phyloP scores from a whole-genome alignment of 2,113 vertebrate genomes.

The Pampusana beccarii region DNA sequence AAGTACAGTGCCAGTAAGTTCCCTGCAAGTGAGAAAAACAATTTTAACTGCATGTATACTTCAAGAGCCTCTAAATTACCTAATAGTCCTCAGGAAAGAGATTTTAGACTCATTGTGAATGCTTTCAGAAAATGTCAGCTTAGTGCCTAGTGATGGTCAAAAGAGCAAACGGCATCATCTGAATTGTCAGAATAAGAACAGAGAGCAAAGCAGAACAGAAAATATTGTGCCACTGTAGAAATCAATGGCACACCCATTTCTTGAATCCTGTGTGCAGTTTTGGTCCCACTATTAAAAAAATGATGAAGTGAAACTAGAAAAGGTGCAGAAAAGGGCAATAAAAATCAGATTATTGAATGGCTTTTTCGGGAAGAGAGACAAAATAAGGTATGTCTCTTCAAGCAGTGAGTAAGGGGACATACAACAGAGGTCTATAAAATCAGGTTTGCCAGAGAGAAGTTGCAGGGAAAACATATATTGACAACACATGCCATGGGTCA shows the following conservation, averaged over 20 bases:
- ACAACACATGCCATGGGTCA: not conserved
- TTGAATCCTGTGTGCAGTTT: not conserved
- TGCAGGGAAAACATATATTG: not conserved
- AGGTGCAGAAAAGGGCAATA: not conserved
- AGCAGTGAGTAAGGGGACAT: slow-evolving; percentile 6
- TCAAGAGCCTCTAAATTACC: slow-evolving; percentile 37
- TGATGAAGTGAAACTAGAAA: not conserved
- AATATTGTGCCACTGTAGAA: not conserved
- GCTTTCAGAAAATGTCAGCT: slow-evolving; percentile 1
- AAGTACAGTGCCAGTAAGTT: not conserved
- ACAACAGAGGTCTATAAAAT: slow-evolving; percentile 13
- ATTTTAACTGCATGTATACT: slow-evolving; percentile 7
- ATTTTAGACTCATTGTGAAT: slow-evolving; percentile 25
- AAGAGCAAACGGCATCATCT: slow-evolving; percentile 21
- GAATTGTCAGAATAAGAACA: slow-evolving; percentile 27
- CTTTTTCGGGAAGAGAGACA: not conserved
- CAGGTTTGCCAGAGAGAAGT: slow-evolving; percentile 1
- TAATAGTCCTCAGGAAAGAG: slow-evolving; percentile 47
- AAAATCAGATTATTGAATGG: slow-evolving; percentile 20
- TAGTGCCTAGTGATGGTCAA: slow-evolving; percentile 10
- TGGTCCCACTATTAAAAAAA: slow-evolving; percentile 17
- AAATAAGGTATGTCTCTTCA: slow-evolving; percentile 4
- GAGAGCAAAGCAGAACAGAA: slow-evolving; percentile 9
- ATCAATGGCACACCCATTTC: not conserved
- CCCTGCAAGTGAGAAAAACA: slow-evolving; percentile 22